Percentiles rank a stretch among this genome's conserved stretches.
These are phyloP conservation scores for Drosophila elegans DNA, from an alignment of 1,140 invertebrate genomes.

Conservation along the genomic window DNA sequence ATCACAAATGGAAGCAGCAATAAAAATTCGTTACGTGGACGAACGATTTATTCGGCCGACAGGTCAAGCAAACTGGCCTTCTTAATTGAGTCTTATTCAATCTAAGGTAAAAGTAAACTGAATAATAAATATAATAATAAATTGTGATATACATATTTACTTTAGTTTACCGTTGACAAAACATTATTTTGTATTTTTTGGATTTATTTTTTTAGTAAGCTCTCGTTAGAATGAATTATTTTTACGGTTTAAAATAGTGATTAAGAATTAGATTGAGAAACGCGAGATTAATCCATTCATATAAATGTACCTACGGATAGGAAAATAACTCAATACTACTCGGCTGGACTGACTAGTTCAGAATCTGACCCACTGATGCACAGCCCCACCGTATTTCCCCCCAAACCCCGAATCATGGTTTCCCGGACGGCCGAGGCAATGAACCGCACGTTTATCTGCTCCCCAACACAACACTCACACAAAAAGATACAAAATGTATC, in stretches of 20 bases:
- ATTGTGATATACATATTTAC: background rate
- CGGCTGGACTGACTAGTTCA: conserved; percentile 23
- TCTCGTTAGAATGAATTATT: too few relatives aligned
- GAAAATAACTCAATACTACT: conserved; percentile 11
- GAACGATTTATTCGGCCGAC: background rate
- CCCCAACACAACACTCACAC: conserved; percentile 20
- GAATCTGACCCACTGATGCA: conserved; percentile 43
- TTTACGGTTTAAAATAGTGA: too few relatives aligned
- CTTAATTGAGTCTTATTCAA: conserved; percentile 9
- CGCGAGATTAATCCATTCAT: background rate
- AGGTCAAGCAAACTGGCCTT: conserved; percentile 17
- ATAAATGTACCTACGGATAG: background rate
- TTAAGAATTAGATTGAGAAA: too few relatives aligned
- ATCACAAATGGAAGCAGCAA: background rate
- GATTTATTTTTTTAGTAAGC: too few relatives aligned
- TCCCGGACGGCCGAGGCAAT: conserved; percentile 54
- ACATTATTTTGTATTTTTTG: background rate
- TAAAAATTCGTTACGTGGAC: background rate
- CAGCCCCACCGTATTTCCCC: conserved; percentile 2
- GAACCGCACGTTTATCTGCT: conserved; percentile 64
- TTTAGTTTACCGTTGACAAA: background rate
- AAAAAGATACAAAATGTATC: conserved; percentile 33
- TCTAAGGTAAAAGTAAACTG: background rate
- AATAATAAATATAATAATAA: background rate
- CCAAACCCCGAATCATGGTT: conserved; percentile 1